A percentile compares a stretch with the other conserved stretches of the same genome.
These are phyloP conservation scores for Lasiommata megera DNA, from an alignment of 2,888 invertebrate genomes.

Conservation along the genomic window DNA sequence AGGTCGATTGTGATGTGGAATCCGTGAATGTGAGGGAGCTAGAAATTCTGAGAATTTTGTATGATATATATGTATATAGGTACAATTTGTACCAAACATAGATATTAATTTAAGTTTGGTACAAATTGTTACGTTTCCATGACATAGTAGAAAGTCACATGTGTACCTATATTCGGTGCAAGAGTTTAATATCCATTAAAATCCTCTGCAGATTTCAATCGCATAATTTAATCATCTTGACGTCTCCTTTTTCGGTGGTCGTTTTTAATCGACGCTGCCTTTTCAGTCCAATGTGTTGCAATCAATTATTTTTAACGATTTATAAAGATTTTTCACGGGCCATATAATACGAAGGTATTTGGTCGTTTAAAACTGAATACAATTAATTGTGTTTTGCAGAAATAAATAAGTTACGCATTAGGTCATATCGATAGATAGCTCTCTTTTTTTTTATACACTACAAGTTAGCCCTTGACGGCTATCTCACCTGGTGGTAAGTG, in stretches of 20 bases:
- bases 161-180: not conserved
- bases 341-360: constrained; percentile 5
- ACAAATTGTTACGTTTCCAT: not conserved
- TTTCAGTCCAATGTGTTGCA: constrained; percentile 1
- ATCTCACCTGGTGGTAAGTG: too few species aligned
- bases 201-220: constrained; percentile 12
- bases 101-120: not conserved
- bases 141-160: not conserved
- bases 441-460: too few species aligned
- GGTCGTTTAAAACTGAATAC: too few species aligned
- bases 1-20: too few species aligned
- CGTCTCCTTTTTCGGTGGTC: constrained; percentile 17
- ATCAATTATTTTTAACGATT: constrained; percentile 23
- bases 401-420: too few species aligned
- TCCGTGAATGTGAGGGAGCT: too few species aligned
- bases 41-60: too few species aligned
- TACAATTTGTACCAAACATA: too few species aligned
- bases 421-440: too few species aligned
- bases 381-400: not conserved
- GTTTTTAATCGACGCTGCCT: constrained; percentile 16
- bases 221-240: constrained; percentile 12
- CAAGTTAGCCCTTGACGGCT: too few species aligned
- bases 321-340: constrained; percentile 13
- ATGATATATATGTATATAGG: too few species aligned
- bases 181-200: constrained; percentile 11